These are phyloP conservation scores for Cephus spinipes DNA, from an alignment of 2,888 invertebrate species.

Conservation along the genomic window DNA sequence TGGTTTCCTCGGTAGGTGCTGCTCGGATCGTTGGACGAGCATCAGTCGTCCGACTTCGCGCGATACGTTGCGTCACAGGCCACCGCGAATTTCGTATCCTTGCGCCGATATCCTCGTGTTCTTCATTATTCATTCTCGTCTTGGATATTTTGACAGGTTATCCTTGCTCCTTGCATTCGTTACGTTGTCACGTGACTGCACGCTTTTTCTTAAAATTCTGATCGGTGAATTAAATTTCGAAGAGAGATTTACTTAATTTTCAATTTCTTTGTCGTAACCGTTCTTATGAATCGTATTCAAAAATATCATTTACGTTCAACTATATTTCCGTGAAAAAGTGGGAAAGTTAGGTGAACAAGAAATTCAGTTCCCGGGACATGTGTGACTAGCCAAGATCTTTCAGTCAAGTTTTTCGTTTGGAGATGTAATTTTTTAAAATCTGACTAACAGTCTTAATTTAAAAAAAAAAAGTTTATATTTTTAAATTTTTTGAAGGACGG, in stretches of 20 bases:
- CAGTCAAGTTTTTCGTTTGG: neutral
- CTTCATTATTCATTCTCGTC: neutral
- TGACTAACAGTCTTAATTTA: neutral
- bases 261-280: too few relatives aligned
- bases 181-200: neutral
- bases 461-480: neutral
- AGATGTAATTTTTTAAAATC: too few relatives aligned
- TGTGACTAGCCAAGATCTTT: neutral
- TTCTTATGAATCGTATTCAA: neutral
- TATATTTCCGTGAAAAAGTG: neutral
- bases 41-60: slow-evolving; percentile 48
- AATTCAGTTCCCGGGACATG: neutral
- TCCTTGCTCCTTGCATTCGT: neutral
- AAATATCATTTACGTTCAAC: neutral
- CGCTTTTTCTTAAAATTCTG: neutral
- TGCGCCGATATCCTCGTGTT: neutral
- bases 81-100: slow-evolving; percentile 15
- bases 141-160: neutral
- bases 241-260: too few relatives aligned
- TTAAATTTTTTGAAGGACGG: neutral
- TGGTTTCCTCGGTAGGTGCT: slow-evolving; percentile 18
- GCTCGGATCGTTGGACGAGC: slow-evolving; percentile 27
- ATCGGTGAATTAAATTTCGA: neutral
- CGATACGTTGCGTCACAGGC: slow-evolving; percentile 41
- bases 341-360: neutral